These are phyloP conservation scores for Idaea aversata DNA, from an alignment of 2,888 invertebrate genomes.

Conservation along the genomic window DNA sequence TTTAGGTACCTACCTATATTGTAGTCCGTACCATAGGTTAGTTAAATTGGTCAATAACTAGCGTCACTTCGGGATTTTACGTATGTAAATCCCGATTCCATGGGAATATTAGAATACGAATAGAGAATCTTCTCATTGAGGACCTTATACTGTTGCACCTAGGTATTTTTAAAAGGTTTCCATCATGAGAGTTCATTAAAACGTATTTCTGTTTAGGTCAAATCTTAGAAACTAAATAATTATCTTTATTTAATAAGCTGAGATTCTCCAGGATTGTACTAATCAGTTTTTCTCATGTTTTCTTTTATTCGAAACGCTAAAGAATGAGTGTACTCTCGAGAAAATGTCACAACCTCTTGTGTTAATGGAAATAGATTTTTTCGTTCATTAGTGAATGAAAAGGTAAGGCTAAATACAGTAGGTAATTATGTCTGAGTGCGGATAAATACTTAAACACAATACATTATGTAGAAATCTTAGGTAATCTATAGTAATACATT, in stretches of 20 bases:
- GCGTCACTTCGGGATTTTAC: too few relatives aligned
- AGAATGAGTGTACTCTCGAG: not conserved
- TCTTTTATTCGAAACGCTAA: not conserved
- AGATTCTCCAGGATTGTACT: not conserved
- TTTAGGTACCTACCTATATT: too few relatives aligned
- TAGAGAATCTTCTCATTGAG: too few relatives aligned
- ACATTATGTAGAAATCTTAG: not conserved
- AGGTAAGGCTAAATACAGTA: not conserved
- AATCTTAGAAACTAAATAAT: not conserved
- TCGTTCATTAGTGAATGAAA: not conserved
- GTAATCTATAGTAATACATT: too few relatives aligned
- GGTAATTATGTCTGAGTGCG: not conserved
- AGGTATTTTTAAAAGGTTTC: too few relatives aligned
- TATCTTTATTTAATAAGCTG: not conserved
- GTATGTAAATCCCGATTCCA: too few relatives aligned
- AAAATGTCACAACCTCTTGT: constrained; percentile 1
- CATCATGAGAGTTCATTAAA: too few relatives aligned
- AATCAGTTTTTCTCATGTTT: not conserved
- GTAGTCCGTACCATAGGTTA: too few relatives aligned
- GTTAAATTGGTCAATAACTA: too few relatives aligned
- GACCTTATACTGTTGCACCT: too few relatives aligned
- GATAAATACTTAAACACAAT: not conserved
- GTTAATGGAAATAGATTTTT: not conserved
- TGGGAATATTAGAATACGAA: too few relatives aligned
- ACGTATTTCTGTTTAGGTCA: too few relatives aligned